phyloP scores from a whole-genome alignment of 2,888 invertebrate genomes.

The Lithophane socia region DNA sequence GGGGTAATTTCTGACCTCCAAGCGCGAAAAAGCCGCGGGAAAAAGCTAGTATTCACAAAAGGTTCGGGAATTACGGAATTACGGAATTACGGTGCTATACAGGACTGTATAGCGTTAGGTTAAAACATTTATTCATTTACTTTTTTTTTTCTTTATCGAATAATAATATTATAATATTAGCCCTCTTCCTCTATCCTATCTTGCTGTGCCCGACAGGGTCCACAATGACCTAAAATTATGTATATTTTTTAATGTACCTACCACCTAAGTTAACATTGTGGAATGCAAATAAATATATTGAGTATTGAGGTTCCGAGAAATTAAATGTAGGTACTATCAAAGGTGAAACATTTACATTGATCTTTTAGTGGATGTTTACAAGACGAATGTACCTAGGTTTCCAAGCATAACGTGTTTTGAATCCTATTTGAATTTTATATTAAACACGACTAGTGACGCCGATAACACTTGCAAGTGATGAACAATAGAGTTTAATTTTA shows the following conservation, averaged over 20 bases:
- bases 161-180: too few species aligned
- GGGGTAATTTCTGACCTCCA: neutral
- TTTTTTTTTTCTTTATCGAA: too few species aligned
- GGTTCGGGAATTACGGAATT: slow-evolving; percentile 11
- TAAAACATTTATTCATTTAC: too few species aligned
- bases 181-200: too few species aligned
- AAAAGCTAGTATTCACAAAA: neutral
- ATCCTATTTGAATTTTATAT: neutral
- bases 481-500: neutral
- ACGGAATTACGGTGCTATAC: neutral
- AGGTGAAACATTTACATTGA: neutral
- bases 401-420: neutral
- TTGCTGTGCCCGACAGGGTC: too few species aligned
- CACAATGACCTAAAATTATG: too few species aligned
- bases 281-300: too few species aligned
- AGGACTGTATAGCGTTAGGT: neutral
- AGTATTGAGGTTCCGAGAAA: neutral
- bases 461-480: neutral
- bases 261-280: too few species aligned
- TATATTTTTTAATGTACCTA: too few species aligned
- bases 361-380: neutral
- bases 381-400: neutral
- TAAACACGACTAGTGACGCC: neutral
- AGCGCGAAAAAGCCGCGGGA: too few species aligned
- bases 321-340: neutral